Evolutionary conservation across 2,888 invertebrate genomes (phyloP).

Genomic region (Pristionchus arcanus): DNA sequence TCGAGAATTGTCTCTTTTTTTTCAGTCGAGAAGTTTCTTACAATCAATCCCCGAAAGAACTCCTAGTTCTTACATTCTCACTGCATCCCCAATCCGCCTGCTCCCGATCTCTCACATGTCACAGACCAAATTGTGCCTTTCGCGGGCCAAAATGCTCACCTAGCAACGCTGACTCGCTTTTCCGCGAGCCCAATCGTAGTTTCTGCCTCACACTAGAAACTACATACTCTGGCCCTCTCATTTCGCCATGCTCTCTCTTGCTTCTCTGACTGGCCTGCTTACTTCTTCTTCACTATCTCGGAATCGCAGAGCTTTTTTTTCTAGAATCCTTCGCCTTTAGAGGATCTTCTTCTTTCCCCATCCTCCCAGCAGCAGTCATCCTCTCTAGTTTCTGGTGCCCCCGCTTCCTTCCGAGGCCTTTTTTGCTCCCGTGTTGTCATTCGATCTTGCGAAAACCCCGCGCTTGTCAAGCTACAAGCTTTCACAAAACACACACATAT

Average conservation of each 20-base stretch:
- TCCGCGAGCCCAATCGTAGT: not conserved
- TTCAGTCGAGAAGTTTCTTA: too few species aligned
- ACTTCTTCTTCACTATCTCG: not conserved
- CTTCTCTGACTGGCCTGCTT: not conserved
- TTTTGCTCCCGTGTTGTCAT: not conserved
- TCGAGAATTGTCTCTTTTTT: too few species aligned
- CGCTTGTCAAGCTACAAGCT: not conserved
- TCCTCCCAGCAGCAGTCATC: not conserved
- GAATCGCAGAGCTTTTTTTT: too few species aligned
- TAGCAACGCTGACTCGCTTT: not conserved
- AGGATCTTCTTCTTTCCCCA: not conserved
- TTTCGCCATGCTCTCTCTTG: not conserved
- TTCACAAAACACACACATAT: conserved; percentile 1
- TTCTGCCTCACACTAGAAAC: conserved; percentile 13
- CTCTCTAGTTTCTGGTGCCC: conserved; percentile 17
- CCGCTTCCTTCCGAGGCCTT: not conserved
- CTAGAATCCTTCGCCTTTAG: not conserved
- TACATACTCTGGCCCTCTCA: not conserved
- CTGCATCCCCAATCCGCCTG: not conserved
- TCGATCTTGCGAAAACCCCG: not conserved
- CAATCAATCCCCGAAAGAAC: too few species aligned
- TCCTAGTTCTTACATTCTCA: too few species aligned
- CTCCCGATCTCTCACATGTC: not conserved
- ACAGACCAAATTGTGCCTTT: not conserved
- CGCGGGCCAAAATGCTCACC: not conserved